Evolutionary conservation across 1,140 invertebrate species (phyloP).

Genomic region (Cydia pomonella): DNA sequence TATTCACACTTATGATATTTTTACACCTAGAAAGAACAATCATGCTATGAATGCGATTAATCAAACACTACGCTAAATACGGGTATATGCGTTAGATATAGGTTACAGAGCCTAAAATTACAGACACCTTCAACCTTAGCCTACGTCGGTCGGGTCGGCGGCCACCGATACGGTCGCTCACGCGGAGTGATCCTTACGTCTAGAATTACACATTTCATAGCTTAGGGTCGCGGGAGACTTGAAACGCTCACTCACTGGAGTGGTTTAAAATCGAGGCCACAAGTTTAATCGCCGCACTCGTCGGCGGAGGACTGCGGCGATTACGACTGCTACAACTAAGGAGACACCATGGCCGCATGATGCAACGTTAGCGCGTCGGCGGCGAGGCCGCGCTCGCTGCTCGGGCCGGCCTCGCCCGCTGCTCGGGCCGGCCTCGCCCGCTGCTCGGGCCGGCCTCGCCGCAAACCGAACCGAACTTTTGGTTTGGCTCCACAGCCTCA

Average conservation of each 20-base stretch:
- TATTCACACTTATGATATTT: constrained; percentile 43
- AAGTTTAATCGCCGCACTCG: constrained; percentile 58
- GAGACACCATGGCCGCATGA: constrained; percentile 77
- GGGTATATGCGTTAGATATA: constrained; percentile 49
- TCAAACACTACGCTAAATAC: constrained; percentile 48
- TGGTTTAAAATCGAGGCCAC: constrained; percentile 74
- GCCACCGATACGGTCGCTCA: constrained; percentile 37
- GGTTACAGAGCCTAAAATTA: constrained; percentile 54
- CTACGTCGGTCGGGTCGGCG: constrained; percentile 48
- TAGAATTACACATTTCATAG: constrained; percentile 77
- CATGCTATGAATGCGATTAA: constrained; percentile 41
- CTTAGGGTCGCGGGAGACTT: constrained; percentile 60
- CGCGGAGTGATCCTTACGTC: constrained; percentile 43
- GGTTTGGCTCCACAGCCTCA: constrained; percentile 71
- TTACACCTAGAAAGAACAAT: constrained; percentile 45
- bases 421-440: background rate
- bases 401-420: background rate
- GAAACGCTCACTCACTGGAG: constrained; percentile 50
- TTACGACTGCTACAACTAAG: constrained; percentile 58
- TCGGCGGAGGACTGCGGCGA: constrained; percentile 50
- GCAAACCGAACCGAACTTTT: constrained; percentile 32
- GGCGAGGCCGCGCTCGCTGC: background rate
- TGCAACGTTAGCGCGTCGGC: constrained; percentile 55
- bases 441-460: background rate
- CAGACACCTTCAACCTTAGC: constrained; percentile 55